Percentiles rank a stretch among this genome's conserved stretches.
phyloP scores from a whole-genome alignment of 2,113 vertebrate genomes.

The Labeo rohita region DNA sequence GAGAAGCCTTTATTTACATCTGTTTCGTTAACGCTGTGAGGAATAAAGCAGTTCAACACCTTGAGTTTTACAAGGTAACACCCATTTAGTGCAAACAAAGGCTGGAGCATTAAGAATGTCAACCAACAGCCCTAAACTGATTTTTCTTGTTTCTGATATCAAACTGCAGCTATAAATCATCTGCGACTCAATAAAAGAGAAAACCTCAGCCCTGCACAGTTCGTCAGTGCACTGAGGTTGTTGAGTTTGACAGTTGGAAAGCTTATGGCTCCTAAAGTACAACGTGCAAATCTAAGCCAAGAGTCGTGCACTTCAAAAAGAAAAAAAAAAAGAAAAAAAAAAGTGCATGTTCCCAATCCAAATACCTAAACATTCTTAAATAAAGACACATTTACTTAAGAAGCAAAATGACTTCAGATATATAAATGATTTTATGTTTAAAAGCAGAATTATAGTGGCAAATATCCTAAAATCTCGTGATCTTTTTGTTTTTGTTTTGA shows the following conservation, averaged over 20 bases:
- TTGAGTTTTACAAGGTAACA: slow-evolving; percentile 23
- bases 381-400: not conserved
- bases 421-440: too few relatives aligned
- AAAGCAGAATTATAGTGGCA: too few relatives aligned
- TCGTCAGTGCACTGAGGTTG: not conserved
- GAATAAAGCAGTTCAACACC: slow-evolving; percentile 15
- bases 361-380: too few relatives aligned
- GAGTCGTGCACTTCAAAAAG: not conserved
- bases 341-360: too few relatives aligned
- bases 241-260: slow-evolving; percentile 13
- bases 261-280: not conserved
- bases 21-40: too few relatives aligned
- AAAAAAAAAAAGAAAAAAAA: not conserved
- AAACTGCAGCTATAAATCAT: slow-evolving; percentile 43
- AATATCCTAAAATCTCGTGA: too few relatives aligned
- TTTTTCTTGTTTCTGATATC: slow-evolving; percentile 30
- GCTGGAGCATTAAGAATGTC: slow-evolving; percentile 7
- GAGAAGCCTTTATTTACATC: too few relatives aligned
- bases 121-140: slow-evolving; percentile 37
- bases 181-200: slow-evolving; percentile 33
- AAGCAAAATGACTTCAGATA: too few relatives aligned
- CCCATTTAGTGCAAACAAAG: slow-evolving; percentile 44
- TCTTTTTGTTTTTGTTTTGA: too few relatives aligned
- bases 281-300: not conserved
- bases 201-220: not conserved